A percentile compares a stretch with the other conserved stretches of the same genome.
phyloP scores from a whole-genome alignment of 2,113 vertebrate species.

The Albula glossodonta region DNA sequence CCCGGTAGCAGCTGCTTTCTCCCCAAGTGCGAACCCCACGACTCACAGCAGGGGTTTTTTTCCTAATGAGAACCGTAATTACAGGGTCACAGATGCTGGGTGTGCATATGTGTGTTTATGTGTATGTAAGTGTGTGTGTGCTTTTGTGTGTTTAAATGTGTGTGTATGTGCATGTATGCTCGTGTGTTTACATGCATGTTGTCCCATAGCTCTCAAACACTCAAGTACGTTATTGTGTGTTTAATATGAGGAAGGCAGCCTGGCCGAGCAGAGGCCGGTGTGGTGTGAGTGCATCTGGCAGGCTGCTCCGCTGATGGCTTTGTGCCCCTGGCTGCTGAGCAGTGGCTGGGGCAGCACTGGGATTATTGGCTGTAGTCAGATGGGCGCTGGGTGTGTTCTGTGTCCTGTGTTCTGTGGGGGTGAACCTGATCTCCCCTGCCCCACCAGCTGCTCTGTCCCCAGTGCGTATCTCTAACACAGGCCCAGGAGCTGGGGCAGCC shows the following conservation, averaged over 20 bases:
- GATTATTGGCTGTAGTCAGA: background rate
- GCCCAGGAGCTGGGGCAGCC: background rate
- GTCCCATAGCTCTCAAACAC: background rate
- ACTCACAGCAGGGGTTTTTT: background rate
- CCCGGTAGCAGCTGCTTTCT: conserved; percentile 15
- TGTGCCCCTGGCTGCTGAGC: background rate
- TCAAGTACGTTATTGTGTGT: background rate
- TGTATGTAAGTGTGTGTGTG: background rate
- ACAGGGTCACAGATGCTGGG: background rate
- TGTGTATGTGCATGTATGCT: background rate
- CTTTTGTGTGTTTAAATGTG: background rate
- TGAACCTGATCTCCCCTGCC: conserved; percentile 2
- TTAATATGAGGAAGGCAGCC: background rate
- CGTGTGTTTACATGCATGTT: background rate
- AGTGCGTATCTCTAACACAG: background rate
- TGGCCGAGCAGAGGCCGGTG: background rate
- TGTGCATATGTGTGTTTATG: background rate
- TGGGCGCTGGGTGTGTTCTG: background rate
- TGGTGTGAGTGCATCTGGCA: background rate
- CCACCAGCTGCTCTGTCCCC: background rate
- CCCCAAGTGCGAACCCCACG: background rate
- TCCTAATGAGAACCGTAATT: background rate
- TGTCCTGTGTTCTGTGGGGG: background rate
- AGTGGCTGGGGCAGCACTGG: background rate
- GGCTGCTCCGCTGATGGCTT: background rate